phyloP scores from a whole-genome alignment of 2,113 vertebrate genomes.

The Grammomys dolichurus region DNA sequence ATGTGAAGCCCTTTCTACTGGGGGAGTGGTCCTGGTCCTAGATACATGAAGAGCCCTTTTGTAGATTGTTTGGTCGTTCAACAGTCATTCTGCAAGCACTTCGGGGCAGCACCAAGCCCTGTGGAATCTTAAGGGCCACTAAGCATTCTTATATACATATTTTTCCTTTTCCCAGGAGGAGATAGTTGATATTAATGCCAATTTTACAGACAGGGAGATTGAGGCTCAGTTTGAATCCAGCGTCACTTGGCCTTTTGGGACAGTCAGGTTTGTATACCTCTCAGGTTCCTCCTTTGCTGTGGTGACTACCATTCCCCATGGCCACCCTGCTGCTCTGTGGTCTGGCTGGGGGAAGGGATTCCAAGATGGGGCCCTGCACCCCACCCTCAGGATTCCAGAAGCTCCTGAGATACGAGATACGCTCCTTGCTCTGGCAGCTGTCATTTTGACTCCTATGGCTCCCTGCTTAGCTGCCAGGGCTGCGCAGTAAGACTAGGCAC shows the following conservation, averaged over 20 bases:
- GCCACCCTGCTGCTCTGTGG: too few relatives aligned
- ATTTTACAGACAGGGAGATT: background rate
- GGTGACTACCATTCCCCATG: fast-evolving
- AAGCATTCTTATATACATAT: too few relatives aligned
- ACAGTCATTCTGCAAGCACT: background rate
- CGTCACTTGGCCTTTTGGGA: background rate
- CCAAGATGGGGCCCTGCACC: background rate
- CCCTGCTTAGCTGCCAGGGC: background rate
- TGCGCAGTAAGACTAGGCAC: too few relatives aligned
- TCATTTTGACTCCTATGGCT: background rate
- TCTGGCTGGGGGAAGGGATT: too few relatives aligned
- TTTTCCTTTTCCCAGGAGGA: background rate
- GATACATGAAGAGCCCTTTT: too few relatives aligned
- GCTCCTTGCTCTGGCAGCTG: background rate
- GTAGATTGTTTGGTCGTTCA: background rate
- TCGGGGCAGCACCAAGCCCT: fast-evolving
- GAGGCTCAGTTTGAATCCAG: background rate
- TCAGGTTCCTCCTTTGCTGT: background rate
- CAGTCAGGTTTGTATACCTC: background rate
- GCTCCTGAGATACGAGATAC: background rate
- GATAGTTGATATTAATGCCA: background rate
- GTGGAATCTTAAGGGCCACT: background rate
- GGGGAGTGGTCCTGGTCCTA: fast-evolving
- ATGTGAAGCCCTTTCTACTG: fast-evolving
- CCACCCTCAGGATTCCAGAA: background rate